Conservation (phyloP, 2,888 invertebrate species). For the Drosophila imparisetae region DNA sequence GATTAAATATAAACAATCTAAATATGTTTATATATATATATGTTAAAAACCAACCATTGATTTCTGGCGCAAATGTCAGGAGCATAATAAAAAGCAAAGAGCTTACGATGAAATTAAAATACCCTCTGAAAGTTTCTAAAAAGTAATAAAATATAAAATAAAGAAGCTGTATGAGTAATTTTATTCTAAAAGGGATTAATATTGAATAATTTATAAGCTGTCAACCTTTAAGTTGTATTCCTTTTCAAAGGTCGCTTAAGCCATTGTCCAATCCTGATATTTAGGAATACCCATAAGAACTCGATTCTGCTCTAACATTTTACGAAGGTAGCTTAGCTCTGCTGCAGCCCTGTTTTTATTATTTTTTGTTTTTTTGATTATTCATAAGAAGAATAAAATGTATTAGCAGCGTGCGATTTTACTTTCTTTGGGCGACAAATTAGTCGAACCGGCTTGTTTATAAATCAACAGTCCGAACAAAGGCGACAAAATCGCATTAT, state of each 20-base stretch:
- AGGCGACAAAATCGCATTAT: conserved; percentile 66
- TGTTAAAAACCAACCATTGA: background rate
- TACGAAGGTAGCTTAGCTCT: background rate
- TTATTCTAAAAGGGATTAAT: background rate
- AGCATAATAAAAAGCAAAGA: too few relatives aligned
- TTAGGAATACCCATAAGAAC: background rate
- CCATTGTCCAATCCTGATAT: background rate
- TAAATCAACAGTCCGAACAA: conserved; percentile 54
- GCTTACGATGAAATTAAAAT: background rate
- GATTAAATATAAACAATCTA: background rate
- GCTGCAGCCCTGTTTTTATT: background rate
- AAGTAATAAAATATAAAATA: background rate
- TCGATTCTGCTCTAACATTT: background rate
- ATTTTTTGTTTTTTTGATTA: background rate
- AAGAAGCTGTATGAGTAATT: background rate
- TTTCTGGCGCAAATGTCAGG: too few relatives aligned
- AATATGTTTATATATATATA: background rate
- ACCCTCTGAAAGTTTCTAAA: background rate
- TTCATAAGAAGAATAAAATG: conserved; percentile 29
- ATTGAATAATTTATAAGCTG: background rate
- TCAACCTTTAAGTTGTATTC: background rate
- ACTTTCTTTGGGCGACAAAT: conserved; percentile 62
- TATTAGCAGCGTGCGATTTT: conserved; percentile 55
- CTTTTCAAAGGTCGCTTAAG: background rate
- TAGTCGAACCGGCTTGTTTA: conserved; percentile 60